Base-by-base conservation (phyloP, 2,888 invertebrate genomes). In the Spisula solida region DNA sequence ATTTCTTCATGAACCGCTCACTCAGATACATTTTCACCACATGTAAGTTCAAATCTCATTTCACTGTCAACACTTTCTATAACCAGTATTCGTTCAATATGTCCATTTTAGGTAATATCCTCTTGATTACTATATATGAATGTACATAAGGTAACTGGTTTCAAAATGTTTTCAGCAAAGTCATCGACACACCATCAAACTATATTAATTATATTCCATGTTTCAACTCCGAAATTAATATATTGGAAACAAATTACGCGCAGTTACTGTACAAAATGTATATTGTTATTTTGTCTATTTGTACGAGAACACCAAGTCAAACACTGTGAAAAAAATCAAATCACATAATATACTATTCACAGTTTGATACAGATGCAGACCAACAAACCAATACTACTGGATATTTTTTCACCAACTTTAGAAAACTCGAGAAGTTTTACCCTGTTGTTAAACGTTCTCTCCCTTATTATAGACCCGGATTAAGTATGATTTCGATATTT, bases 1-100 rank as follows among this genome's bases (percentile, higher is more conserved):
- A 51, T 75, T 48, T 48, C 29, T 48, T 66, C 25, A 31, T 34
- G 48, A 51, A 75, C 47, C 48, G 48, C 18, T 48, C 29, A 51
- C 51, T 18, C 1, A 41, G 47, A 66, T 48, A 75, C 83, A 82
- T 82, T 47, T 70, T 83, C 41, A 31, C 48, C 29, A n/a, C 1
- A 29, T 25, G 16, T 25, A 75, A 75, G 6, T 75, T 6, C 75
- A 12, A 31, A 0, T 75, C 34, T 34, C 29, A 75, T 75, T 31
- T 31, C 75, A 75, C 14, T 75, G 5, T 75, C 75, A 75, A 75
- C 60, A 10, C 60, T 75, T 14, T 75, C 31, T 34, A 31, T 41
- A 41, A 31, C 25, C 34, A 4, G 16, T 75, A 16, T 31, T 18
- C 31, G 12, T 75, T 34, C 75, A 75, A 25, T 25, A 2, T 75